Percentiles rank a stretch among this genome's conserved stretches.
Conservation (phyloP, 37 sponge, comb jelly and placozoan species). For the Dysidea cf. avara region DNA sequence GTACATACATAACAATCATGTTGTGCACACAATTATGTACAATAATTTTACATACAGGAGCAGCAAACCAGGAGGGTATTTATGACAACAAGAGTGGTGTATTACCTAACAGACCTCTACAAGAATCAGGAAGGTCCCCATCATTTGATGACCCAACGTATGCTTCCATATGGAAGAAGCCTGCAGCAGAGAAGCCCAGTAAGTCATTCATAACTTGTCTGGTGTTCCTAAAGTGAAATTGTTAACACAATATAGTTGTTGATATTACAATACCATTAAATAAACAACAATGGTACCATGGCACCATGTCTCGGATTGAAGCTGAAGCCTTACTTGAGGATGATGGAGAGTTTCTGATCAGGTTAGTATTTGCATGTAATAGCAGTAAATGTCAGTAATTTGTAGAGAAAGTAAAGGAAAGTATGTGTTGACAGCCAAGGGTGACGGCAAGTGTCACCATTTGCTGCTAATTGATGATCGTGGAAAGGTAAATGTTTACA, state of each 20-base stretch:
- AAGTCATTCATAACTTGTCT: too few species aligned
- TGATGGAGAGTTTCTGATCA: constrained; percentile 82
- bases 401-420: constrained; percentile 65
- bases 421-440: constrained; percentile 84
- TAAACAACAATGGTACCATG: constrained; percentile 73
- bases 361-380: constrained; percentile 25
- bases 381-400: too few species aligned
- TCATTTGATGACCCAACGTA: too few species aligned
- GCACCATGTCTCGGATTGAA: constrained; percentile 59
- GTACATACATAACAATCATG: too few species aligned
- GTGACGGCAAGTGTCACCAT: constrained; percentile 52
- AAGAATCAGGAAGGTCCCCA: too few species aligned
- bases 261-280: constrained; percentile 14
- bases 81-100: constrained; percentile 16
- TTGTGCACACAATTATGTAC: too few species aligned
- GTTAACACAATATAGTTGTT: too few species aligned
- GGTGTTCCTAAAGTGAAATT: too few species aligned
- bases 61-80: constrained; percentile 20
- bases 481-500: constrained; percentile 55
- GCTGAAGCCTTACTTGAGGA: constrained; percentile 68
- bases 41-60: too few species aligned
- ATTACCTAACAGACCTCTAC: too few species aligned
- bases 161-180: too few species aligned
- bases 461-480: constrained; percentile 78
- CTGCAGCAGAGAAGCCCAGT: too few species aligned